Evolutionary conservation across 2,888 invertebrate species (phyloP).

Genomic region (Rotaria macrura): DNA sequence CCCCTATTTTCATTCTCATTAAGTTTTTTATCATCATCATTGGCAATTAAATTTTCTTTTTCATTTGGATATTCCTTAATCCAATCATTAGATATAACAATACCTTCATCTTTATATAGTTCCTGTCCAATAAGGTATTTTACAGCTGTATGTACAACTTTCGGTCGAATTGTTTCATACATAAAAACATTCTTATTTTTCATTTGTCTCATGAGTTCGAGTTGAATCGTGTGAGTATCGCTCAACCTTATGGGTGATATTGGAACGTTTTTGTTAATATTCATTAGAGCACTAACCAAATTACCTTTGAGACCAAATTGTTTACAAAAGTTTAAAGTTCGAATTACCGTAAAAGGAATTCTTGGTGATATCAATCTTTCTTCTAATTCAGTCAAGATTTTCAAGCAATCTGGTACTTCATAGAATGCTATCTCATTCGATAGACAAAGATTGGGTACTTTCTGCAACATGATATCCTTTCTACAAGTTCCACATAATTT

Average conservation of each 20-base stretch:
- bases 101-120: slow-evolving; percentile 29
- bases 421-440: too few species aligned
- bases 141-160: slow-evolving; percentile 34
- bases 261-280: slow-evolving; percentile 38
- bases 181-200: slow-evolving; percentile 31
- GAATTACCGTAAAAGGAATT: slow-evolving; percentile 45
- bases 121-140: slow-evolving; percentile 35
- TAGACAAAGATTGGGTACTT: too few species aligned
- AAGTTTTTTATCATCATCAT: too few species aligned
- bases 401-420: not conserved
- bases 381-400: slow-evolving; percentile 38
- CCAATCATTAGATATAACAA: too few species aligned
- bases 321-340: slow-evolving; percentile 38
- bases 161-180: slow-evolving; percentile 36
- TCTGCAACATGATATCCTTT: too few species aligned
- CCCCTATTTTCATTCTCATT: too few species aligned
- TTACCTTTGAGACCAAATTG: slow-evolving; percentile 37
- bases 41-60: too few species aligned
- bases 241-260: slow-evolving; percentile 37
- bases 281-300: slow-evolving; percentile 41
- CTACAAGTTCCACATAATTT: too few species aligned
- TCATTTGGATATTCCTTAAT: too few species aligned
- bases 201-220: slow-evolving; percentile 37
- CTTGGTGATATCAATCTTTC: slow-evolving; percentile 44
- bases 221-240: slow-evolving; percentile 29